phyloP scores from a whole-genome alignment of 2,113 vertebrate species.

The Epinephelus cyanopodus region DNA sequence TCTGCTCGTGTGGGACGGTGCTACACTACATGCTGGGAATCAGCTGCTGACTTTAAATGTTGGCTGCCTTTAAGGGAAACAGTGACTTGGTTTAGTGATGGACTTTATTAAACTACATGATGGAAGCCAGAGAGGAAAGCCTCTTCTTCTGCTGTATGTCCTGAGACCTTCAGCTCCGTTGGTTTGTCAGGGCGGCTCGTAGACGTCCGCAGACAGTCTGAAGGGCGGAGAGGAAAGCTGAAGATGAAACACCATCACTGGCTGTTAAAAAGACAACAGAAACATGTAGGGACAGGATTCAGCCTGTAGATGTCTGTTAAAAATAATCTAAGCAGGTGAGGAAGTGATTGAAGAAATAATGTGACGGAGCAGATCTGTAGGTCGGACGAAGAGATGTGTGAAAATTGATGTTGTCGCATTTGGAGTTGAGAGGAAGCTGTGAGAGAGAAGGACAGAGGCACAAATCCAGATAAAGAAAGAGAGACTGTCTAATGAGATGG shows the following conservation, averaged over 20 bases:
- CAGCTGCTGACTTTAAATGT: neutral
- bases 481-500: constrained; percentile 25
- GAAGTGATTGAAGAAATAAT: neutral
- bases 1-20: neutral
- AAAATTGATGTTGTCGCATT: neutral
- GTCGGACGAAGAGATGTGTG: constrained; percentile 21
- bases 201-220: no score
- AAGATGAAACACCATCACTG: no score
- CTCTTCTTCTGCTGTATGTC: no score
- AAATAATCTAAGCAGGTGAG: neutral
- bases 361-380: neutral
- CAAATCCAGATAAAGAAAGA: constrained; percentile 34
- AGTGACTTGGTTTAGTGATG: no score
- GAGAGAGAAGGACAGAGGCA: neutral
- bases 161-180: no score
- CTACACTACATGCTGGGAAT: neutral
- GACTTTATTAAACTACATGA: no score
- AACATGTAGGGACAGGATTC: no score
- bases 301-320: no score
- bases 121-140: no score
- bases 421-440: neutral
- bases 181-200: no score
- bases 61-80: neutral
- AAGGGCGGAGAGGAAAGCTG: no score
- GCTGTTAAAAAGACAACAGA: no score